A percentile compares a stretch with the other conserved stretches of the same genome.
These are phyloP conservation scores for Tragelaphus imberbis DNA, from an alignment of 2,113 vertebrate species.

Conservation along the genomic window DNA sequence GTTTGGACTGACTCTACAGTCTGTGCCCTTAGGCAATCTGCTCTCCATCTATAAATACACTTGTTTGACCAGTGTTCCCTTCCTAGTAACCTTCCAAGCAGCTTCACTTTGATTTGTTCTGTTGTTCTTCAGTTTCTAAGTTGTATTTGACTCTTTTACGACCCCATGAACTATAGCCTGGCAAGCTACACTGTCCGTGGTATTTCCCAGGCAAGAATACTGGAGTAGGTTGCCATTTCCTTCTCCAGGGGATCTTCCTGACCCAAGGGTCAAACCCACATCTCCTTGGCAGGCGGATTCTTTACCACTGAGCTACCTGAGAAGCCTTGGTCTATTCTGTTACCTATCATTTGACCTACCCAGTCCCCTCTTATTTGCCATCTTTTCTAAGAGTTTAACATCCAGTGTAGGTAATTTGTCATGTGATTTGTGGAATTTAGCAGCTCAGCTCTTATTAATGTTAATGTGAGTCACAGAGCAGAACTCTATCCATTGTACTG, in stretches of 20 bases:
- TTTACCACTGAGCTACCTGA: not conserved
- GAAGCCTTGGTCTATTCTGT: not conserved
- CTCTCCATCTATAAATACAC: not conserved
- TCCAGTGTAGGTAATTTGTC: not conserved
- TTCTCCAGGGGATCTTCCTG: not conserved
- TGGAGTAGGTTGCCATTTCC: not conserved
- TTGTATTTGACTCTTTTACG: not conserved
- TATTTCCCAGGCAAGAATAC: not conserved
- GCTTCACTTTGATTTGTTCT: not conserved
- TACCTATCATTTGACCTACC: not conserved
- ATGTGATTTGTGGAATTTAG: conserved; percentile 25
- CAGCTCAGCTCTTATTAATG: conserved; percentile 28
- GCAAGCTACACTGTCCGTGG: not conserved
- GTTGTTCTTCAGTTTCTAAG: not conserved
- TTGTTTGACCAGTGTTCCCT: not conserved
- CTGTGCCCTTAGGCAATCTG: not conserved
- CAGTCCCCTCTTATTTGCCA: not conserved
- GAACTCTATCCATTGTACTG: conserved; percentile 27
- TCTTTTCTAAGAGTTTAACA: not conserved
- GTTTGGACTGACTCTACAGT: not conserved
- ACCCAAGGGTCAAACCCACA: not conserved
- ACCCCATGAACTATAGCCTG: not conserved
- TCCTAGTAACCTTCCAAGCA: not conserved
- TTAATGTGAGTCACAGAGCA: conserved; percentile 15
- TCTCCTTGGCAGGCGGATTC: not conserved